Base-by-base conservation (phyloP, 2,113 vertebrate species). In the Zapus hudsonius region DNA sequence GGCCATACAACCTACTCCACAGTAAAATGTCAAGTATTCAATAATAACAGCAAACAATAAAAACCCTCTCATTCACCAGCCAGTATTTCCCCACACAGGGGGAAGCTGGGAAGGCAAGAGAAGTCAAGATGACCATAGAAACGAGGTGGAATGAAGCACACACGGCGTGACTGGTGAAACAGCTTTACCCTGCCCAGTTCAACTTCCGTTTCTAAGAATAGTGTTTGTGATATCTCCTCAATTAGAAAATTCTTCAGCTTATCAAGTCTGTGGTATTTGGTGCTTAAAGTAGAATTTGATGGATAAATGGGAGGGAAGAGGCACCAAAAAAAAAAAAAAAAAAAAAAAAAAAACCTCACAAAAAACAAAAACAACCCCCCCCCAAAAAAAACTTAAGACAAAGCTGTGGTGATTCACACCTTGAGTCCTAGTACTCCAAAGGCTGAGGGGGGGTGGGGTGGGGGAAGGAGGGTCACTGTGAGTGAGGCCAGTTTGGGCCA, bases 231-330 rank as follows among this genome's bases (percentile, higher is more conserved):
- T 74, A 79, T 78, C 33, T 85, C 63, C 36, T 83, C 27, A 44
- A 31, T 36, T n/a, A 40, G n/a, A 40, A 64, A 64, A 42, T 29
- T 36, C 7, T 66, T 44, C 70, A 95, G 74, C 69, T 82, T 55
- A 52, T 78, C 85, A 96, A 94, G 87, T 27, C n/a, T 22, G 69
- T 31, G 38, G 20, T 91, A 80, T 95, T 95, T 92, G 84, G 92
- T 94, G 75, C 93, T 73, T 84, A 83, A 86, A 52, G 31, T 40
- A 44, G 17, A 27, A 23, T 57, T 23, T 86, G 79, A 17, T 92
- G 57, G 57, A 29, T 4, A 47, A 47, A 0, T 20, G 59, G 52
- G 19, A 6, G 15, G 38, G 15, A 4, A 36, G 9, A 5, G 17
- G 9, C 13, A 40, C 3, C 19, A 44, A 57, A 86, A 67, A 66